Percentiles rank a stretch among this genome's conserved stretches.
These are phyloP conservation scores for Cyprinodon brontotheroides DNA, from an alignment of 2,113 vertebrate species.

Conservation along the genomic window DNA sequence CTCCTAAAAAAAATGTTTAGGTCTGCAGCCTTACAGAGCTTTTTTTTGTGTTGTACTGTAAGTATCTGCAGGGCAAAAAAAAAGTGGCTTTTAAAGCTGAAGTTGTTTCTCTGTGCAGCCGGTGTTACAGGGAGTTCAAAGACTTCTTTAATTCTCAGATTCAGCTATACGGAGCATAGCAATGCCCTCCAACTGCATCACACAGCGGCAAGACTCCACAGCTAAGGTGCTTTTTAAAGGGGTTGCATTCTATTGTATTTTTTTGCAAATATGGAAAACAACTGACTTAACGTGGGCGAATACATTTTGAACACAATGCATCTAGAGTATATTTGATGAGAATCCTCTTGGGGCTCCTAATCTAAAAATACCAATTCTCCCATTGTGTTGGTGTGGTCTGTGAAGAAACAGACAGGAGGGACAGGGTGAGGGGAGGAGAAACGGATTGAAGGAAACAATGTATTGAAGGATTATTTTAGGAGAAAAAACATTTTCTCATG, in stretches of 20 bases:
- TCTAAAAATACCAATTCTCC: slow-evolving; percentile 77
- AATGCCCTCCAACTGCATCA: slow-evolving; percentile 24
- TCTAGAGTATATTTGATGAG: slow-evolving; percentile 68
- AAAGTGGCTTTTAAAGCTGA: slow-evolving; percentile 49
- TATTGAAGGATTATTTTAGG: slow-evolving; percentile 10
- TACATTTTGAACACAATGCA: background rate
- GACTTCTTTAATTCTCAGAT: slow-evolving; percentile 55
- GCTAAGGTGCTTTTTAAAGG: slow-evolving; percentile 13
- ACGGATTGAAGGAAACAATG: slow-evolving; percentile 14
- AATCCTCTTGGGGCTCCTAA: slow-evolving; percentile 65
- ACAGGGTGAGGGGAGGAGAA: slow-evolving; percentile 9
- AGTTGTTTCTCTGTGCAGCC: slow-evolving; percentile 53
- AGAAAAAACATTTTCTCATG: slow-evolving; percentile 13
- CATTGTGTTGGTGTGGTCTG: slow-evolving; percentile 62
- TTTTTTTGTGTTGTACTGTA: slow-evolving; percentile 9
- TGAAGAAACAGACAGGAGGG: slow-evolving; percentile 37
- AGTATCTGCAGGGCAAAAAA: slow-evolving; percentile 52
- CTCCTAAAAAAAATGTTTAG: slow-evolving; percentile 55
- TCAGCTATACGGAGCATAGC: slow-evolving; percentile 49
- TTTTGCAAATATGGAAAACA: slow-evolving; percentile 31
- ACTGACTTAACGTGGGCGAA: slow-evolving; percentile 8
- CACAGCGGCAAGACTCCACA: slow-evolving; percentile 33
- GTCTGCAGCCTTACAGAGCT: slow-evolving; percentile 52
- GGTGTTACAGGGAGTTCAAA: slow-evolving; percentile 64
- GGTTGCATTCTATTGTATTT: slow-evolving; percentile 5